Evolutionary conservation across 1,140 invertebrate genomes (phyloP).

Genomic region (Ips typographus): DNA sequence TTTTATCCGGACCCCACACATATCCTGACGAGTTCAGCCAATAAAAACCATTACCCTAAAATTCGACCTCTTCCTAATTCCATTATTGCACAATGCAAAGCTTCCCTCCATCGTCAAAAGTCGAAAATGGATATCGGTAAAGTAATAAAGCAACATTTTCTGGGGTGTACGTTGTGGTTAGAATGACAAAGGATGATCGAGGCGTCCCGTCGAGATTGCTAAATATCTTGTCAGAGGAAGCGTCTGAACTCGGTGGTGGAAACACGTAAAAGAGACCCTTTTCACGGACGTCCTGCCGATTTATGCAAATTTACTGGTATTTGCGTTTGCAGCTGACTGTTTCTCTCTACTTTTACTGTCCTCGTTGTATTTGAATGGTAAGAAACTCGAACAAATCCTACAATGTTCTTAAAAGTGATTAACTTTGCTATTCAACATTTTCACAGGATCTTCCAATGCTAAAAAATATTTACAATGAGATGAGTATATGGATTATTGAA

Average conservation of each 20-base stretch:
- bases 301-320: conserved; percentile 17
- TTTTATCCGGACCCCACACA: conserved; percentile 20
- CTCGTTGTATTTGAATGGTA: too few species aligned
- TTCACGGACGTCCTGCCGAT: conserved; percentile 10
- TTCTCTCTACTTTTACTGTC: too few species aligned
- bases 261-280: conserved; percentile 18
- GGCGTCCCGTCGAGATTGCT: conserved; percentile 33
- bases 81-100: conserved; percentile 30
- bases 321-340: conserved; percentile 3
- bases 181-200: conserved; percentile 34
- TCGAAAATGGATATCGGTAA: conserved; percentile 31
- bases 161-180: conserved; percentile 31
- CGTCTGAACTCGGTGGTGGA: conserved; percentile 16
- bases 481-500: too few species aligned
- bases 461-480: too few species aligned
- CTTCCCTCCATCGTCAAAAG: conserved; percentile 23
- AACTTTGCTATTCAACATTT: too few species aligned
- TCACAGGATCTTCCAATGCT: too few species aligned
- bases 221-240: conserved; percentile 39
- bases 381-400: too few species aligned
- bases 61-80: conserved; percentile 23
- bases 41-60: conserved; percentile 24
- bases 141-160: conserved; percentile 35
- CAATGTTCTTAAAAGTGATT: too few species aligned
- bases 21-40: not conserved